Percentiles rank a stretch among this genome's conserved stretches.
Conservation (phyloP, 2,113 vertebrate genomes). For the Nesospiza acunhae region DNA sequence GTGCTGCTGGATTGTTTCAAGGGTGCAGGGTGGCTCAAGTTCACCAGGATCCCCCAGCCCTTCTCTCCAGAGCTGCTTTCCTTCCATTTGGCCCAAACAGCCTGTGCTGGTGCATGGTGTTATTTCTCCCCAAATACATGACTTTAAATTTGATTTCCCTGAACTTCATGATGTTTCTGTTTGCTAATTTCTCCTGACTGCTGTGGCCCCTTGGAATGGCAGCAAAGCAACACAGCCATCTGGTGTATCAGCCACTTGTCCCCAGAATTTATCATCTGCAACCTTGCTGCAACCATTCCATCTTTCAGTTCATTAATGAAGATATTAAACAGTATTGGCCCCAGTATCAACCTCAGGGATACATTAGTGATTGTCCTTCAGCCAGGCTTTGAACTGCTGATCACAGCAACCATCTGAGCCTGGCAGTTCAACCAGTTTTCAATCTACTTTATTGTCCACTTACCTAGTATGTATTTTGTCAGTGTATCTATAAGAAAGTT, state of each 20-base stretch:
- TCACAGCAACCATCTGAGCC: neutral
- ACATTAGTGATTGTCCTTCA: neutral
- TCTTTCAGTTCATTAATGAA: neutral
- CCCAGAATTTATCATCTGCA: neutral
- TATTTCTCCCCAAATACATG: neutral
- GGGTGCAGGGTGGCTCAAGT: neutral
- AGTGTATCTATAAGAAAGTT: neutral
- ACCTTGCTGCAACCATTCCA: neutral
- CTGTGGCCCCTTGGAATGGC: neutral
- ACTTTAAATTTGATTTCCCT: neutral
- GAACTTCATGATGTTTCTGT: neutral
- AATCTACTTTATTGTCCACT: neutral
- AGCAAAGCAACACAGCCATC: neutral
- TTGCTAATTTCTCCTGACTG: neutral
- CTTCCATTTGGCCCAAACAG: neutral
- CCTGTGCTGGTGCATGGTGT: neutral
- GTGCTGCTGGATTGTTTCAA: neutral
- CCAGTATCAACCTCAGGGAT: neutral
- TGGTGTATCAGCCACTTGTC: neutral
- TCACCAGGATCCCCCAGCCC: neutral
- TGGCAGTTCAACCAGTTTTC: neutral
- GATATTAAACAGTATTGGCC: neutral
- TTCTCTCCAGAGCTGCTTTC: neutral
- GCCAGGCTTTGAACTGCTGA: neutral
- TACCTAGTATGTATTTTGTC: neutral